Base-by-base conservation (phyloP, 64 coral and sea anemone genomes). In the Anthopleura sola region DNA sequence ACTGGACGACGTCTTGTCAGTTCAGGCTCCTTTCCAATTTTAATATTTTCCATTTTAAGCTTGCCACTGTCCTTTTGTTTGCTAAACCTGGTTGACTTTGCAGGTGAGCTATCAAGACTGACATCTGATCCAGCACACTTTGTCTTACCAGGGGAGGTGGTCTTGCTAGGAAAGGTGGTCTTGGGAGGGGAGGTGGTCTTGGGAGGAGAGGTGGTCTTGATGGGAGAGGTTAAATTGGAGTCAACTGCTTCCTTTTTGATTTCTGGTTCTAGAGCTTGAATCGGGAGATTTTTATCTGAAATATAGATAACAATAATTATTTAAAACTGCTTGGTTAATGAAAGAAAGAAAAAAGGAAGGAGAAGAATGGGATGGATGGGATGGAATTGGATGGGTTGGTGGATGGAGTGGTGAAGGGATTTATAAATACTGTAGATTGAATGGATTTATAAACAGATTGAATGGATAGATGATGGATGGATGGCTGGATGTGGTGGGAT, bases 1-100 rank as follows among this genome's bases (percentile, higher is more conserved):
- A 97, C 84, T 37, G 94, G 91, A 21, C 94, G 66, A 44, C 94
- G 88, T 81, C 94, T 97, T 28, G 90, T 97, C 15, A 97, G 75
- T 23, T 97, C 90, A 26, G 86, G 94, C 33, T 97, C 94, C 28
- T 93, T 97, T 33, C 88, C 87, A 46, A 92, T 87, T 31, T 87
- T 78, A 58, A 97, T 85, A 84, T 80, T 92, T 44, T 93, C 90
- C 74, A 97, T 68, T 66, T 87, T 97, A 20, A 92, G 78, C 60
- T 92, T 91, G 24, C 74, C 66, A 46, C 57, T 93, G 50, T 86
- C 90, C 48, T 92, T 97, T n/a, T 86, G 89, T 74, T 60, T 86
- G 32, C 49, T 83, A 47, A 79, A 79, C 47, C 82, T 50, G 44
- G 82, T 83, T 83, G 82, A 83, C 50, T 83, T 83, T 54, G 82